Base-by-base conservation (phyloP, 2,888 invertebrate species). In the Nymphalis urticae region DNA sequence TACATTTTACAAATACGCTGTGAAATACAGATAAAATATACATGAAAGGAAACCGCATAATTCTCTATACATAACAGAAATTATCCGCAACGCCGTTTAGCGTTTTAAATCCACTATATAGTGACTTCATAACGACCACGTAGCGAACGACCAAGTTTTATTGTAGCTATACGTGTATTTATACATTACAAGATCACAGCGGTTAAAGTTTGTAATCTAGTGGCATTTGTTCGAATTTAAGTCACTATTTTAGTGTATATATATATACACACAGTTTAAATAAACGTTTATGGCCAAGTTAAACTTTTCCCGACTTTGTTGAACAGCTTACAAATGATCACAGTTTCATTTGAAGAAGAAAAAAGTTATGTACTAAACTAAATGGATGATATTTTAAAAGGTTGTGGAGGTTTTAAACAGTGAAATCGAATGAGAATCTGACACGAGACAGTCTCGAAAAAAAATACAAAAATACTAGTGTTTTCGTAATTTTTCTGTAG, bases 21-120 rank as follows among this genome's bases (percentile, higher is more conserved):
- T 56, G 54, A 56, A 56, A 56, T 56, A 32, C 32, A 56, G 27
- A 56, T 56, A 56, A 56, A 56, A 56, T 56, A 56, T 32, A 56
- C 48, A 64, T 60, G 66, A 62, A 73, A 64, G 64, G 64, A 70
- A 73, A 64, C 69, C 54, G 54, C 69, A 58, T 60, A 69, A 69
- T 66, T 65, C 62, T 59, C 51, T 69, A 48, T 70, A 64, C 64
- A 61, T 63, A 70, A 42, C 47, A 69, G 59, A 62, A 66, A 56
- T 56, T 17, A 56, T 32, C 32, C 32, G 24, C 27, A 56, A 32
- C 54, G 53, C 32, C 60, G 56, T 68, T 68, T 61, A 63, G 66
- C 68, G 48, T 70, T 71, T 73, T 64, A 68, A 64, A 69, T 66
- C 56, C 65, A 70, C 65, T 68, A 65, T 50, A 51, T 62, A 36